Conservation (phyloP, 2,888 invertebrate species). For the Drosophila kambysellisi region DNA sequence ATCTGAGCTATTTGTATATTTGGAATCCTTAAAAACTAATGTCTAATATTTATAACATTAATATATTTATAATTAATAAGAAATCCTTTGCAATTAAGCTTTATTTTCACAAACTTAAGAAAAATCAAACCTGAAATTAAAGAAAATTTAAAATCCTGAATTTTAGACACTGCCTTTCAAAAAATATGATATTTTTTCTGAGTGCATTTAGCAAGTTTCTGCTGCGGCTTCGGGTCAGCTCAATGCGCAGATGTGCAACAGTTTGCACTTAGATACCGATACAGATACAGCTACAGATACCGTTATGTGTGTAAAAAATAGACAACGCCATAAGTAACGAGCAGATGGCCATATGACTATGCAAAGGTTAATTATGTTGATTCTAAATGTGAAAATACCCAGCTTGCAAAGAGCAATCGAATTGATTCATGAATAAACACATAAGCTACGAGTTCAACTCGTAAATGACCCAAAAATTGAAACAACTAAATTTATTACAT, state of each 20-base stretch:
- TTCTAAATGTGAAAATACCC: background rate
- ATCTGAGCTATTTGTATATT: background rate
- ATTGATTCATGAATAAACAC: conserved; percentile 14
- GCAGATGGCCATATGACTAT: conserved; percentile 43
- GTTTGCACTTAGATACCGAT: conserved; percentile 3
- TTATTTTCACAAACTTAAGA: background rate
- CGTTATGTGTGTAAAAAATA: background rate
- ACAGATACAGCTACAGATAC: conserved; percentile 3
- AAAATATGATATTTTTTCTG: background rate
- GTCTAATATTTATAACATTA: too few relatives aligned
- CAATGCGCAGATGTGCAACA: conserved; percentile 17
- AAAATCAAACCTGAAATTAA: background rate
- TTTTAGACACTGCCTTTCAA: background rate
- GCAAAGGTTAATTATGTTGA: conserved; percentile 51
- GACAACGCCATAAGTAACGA: too few relatives aligned
- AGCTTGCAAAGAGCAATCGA: conserved; percentile 13
- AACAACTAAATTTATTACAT: background rate
- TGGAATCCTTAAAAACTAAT: too few relatives aligned
- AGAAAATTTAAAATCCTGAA: background rate
- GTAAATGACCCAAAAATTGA: too few relatives aligned
- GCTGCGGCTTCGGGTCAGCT: conserved; percentile 6
- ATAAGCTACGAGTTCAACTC: background rate
- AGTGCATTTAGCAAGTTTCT: background rate
- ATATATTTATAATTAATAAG: background rate
- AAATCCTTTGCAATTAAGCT: background rate